phyloP scores from a whole-genome alignment of 2,888 invertebrate species.

The Synanthedon tipuliformis region DNA sequence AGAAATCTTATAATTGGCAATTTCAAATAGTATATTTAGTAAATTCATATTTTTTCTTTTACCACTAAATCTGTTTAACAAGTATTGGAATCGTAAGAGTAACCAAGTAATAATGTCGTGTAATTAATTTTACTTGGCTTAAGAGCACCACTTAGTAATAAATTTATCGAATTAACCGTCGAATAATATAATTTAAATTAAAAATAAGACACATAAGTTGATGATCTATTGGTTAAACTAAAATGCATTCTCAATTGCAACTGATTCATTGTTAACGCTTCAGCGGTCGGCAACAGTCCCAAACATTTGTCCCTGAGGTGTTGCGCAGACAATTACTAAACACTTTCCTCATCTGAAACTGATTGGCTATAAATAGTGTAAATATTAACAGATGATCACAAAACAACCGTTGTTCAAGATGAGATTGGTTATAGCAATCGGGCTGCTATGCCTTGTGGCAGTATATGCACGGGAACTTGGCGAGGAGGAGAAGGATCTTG shows the following conservation, averaged over 20 bases:
- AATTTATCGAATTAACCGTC: no score
- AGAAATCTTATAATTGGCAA: no score
- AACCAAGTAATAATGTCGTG: no score
- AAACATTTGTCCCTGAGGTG: constrained; percentile 42
- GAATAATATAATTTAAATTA: no score
- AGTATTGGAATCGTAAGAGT: no score
- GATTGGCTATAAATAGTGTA: constrained; percentile 53
- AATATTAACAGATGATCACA: constrained; percentile 24
- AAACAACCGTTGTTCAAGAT: constrained; percentile 36
- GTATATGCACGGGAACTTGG: constrained; percentile 43
- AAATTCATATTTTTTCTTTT: no score
- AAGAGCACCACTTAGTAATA: no score
- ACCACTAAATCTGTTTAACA: no score
- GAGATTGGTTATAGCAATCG: constrained; percentile 48
- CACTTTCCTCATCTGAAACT: constrained; percentile 46
- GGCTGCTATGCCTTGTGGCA: constrained; percentile 51
- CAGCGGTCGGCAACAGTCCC: constrained; percentile 19
- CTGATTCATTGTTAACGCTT: constrained; percentile 30
- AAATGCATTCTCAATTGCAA: not conserved
- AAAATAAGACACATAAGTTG: constrained; percentile 12
- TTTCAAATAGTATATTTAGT: no score
- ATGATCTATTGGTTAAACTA: constrained; percentile 18
- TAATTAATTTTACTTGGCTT: no score
- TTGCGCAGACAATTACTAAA: constrained; percentile 44
- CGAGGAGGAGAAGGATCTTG: constrained; percentile 51